Evolutionary conservation across 2,888 invertebrate species (phyloP).

Genomic region (Drosophila limbata): DNA sequence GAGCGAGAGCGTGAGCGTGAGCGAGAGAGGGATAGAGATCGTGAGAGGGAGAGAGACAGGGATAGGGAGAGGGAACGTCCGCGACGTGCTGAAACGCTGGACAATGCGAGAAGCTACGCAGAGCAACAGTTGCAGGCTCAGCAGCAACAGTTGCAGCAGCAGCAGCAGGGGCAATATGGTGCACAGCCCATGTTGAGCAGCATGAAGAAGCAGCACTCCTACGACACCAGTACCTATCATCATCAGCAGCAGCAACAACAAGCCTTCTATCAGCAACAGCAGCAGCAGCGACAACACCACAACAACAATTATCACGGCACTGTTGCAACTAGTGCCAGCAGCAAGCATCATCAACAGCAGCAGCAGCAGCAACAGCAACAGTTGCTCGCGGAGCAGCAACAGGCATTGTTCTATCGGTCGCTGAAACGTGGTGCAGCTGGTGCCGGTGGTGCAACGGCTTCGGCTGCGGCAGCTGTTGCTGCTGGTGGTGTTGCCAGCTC

Average conservation of each 20-base stretch:
- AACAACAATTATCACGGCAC: conserved; percentile 68
- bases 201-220: conserved; percentile 82
- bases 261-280: conserved; percentile 55
- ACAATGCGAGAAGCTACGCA: conserved; percentile 82
- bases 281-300: conserved; percentile 62
- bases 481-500: conserved; percentile 59
- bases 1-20: conserved; percentile 50
- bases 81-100: conserved; percentile 81
- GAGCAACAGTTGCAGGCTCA: conserved; percentile 76
- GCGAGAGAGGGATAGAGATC: conserved; percentile 43
- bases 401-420: conserved; percentile 85
- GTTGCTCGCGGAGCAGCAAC: conserved; percentile 72
- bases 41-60: conserved; percentile 30
- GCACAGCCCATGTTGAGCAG: conserved; percentile 55
- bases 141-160: conserved; percentile 16
- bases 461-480: conserved; percentile 28
- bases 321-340: conserved; percentile 44
- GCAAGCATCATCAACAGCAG: conserved; percentile 66
- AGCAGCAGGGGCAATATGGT: conserved; percentile 48
- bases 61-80: conserved; percentile 76
- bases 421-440: conserved; percentile 84
- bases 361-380: conserved; percentile 67
- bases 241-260: conserved; percentile 67
- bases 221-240: conserved; percentile 78
- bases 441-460: conserved; percentile 30